Percentiles rank a stretch among this genome's conserved stretches.
Conservation (phyloP, 1,140 invertebrate genomes). For the Bombus consobrinus region DNA sequence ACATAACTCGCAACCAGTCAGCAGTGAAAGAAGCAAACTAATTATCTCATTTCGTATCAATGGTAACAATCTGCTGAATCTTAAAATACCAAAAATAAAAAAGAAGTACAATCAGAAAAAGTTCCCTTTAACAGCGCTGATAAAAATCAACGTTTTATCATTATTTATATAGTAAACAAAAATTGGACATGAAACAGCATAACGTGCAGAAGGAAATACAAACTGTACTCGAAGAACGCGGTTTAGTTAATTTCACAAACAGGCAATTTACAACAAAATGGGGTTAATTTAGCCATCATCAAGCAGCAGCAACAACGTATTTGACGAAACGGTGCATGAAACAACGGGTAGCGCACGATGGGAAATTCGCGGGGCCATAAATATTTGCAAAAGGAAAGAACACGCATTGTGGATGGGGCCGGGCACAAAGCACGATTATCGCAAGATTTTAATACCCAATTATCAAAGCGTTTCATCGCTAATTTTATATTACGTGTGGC, state of each 20-base stretch:
- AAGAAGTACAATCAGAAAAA: neutral
- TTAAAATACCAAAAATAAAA: neutral
- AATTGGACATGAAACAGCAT: no score
- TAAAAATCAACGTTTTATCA: neutral
- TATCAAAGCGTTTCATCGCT: conserved; percentile 61
- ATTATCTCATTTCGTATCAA: no score
- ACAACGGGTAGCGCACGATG: neutral
- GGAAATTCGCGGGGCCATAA: conserved; percentile 26
- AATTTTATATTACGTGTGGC: conserved; percentile 58
- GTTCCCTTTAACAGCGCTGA: neutral
- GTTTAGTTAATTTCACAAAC: neutral
- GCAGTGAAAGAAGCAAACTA: no score
- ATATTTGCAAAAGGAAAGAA: conserved; percentile 37
- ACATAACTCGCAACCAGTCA: no score
- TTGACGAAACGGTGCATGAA: neutral
- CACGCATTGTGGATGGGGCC: neutral
- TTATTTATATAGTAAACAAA: neutral
- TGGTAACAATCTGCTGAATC: no score
- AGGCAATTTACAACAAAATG: conserved; percentile 3
- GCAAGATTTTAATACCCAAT: conserved; percentile 55
- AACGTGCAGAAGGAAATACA: no score
- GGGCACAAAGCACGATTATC: conserved; percentile 38
- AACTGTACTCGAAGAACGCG: neutral
- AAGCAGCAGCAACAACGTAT: neutral
- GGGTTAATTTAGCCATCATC: neutral